Conservation (phyloP, 2,113 vertebrate species). For the Alces alces region DNA sequence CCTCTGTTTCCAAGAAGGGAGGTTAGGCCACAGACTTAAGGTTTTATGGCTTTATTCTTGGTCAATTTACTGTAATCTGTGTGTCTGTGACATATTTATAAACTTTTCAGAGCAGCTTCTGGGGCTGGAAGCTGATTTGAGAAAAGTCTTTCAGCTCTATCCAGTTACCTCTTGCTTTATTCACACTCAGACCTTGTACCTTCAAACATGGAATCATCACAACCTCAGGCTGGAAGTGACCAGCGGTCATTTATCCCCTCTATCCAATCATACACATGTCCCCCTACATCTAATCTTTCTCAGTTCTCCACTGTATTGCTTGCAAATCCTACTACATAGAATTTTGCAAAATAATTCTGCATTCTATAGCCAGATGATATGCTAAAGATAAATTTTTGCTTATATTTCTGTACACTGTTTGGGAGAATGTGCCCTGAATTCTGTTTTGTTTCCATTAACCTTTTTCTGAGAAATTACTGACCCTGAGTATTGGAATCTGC, state of each 20-base stretch:
- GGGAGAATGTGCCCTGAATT: constrained; percentile 44
- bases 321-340: neutral
- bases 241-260: neutral
- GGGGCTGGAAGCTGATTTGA: neutral
- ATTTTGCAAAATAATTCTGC: constrained; percentile 18
- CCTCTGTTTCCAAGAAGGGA: neutral
- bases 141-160: neutral
- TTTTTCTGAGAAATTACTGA: constrained; percentile 62
- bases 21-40: neutral
- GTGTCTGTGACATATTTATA: neutral
- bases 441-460: constrained; percentile 73
- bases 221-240: neutral
- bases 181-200: neutral
- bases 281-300: too few relatives aligned
- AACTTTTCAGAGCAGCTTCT: neutral
- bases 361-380: neutral
- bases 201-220: neutral
- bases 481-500: constrained; percentile 47
- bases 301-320: neutral
- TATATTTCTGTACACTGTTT: constrained; percentile 35
- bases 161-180: neutral
- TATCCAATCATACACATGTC: neutral
- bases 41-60: neutral
- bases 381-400: constrained; percentile 36
- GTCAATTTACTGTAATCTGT: neutral